These are phyloP conservation scores for Podarcis cretensis DNA, from an alignment of 2,113 vertebrate genomes.

Conservation along the genomic window DNA sequence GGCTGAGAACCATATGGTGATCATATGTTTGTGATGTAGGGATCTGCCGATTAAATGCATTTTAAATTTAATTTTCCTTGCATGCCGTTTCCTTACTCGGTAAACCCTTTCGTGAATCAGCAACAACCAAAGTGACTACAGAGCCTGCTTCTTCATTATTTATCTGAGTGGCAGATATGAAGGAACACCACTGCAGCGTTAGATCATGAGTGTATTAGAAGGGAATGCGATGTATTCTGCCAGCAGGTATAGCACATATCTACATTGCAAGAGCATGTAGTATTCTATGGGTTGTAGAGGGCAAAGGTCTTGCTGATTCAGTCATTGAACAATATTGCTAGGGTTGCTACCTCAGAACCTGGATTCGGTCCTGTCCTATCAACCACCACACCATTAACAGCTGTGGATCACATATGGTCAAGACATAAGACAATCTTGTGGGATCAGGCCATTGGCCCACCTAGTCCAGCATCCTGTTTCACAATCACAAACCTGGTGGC, in stretches of 20 bases:
- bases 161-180: constrained; percentile 42
- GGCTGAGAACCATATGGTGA: constrained; percentile 56
- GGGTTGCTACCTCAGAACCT: not conserved
- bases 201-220: constrained; percentile 3
- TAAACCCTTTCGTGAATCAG: constrained; percentile 32
- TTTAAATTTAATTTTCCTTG: constrained; percentile 65
- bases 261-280: too few species aligned
- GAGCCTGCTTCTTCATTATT: constrained; percentile 39
- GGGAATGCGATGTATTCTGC: not conserved
- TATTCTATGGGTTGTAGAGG: too few species aligned
- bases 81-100: constrained; percentile 31
- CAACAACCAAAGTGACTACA: constrained; percentile 52
- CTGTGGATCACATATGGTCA: not conserved
- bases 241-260: not conserved
- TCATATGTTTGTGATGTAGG: constrained; percentile 61
- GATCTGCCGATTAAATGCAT: constrained; percentile 65
- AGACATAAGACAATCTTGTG: too few species aligned
- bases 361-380: too few species aligned
- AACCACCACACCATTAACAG: too few species aligned
- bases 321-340: too few species aligned
- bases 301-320: too few species aligned
- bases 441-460: too few species aligned
- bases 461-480: too few species aligned
- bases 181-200: not conserved
- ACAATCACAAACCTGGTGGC: too few species aligned